A percentile compares a stretch with the other conserved stretches of the same genome.
Conservation (phyloP, 2,888 invertebrate species). For the Dryococelus australis region DNA sequence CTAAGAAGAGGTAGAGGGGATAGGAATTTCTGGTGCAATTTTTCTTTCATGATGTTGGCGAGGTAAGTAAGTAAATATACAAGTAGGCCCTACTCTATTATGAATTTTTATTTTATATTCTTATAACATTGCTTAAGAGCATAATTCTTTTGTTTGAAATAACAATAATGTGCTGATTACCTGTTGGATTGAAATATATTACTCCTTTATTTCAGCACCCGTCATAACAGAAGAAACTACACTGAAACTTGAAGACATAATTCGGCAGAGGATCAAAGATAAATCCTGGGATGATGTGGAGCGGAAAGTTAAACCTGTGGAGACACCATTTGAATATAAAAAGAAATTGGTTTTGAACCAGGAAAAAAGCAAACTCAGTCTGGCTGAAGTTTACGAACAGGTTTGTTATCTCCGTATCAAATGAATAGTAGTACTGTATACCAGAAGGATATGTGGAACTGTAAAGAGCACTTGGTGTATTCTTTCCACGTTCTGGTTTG, state of each 20-base stretch:
- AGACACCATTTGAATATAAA: constrained; percentile 83
- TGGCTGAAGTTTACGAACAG: constrained; percentile 93
- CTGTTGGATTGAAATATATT: constrained; percentile 27
- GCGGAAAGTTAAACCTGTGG: constrained; percentile 83
- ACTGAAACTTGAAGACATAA: constrained; percentile 85
- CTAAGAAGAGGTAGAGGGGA: too few species aligned
- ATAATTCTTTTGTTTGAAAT: too few species aligned
- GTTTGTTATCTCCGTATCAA: constrained; percentile 50
- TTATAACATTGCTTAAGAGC: background rate
- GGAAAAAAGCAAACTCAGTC: constrained; percentile 91
- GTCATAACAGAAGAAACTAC: constrained; percentile 93
- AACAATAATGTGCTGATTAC: background rate
- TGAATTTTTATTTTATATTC: background rate
- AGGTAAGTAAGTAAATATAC: too few species aligned
- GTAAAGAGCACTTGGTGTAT: too few species aligned
- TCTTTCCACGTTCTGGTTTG: too few species aligned
- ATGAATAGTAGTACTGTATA: too few species aligned
- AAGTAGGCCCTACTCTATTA: too few species aligned
- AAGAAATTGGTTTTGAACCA: constrained; percentile 89
- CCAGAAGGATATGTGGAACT: too few species aligned
- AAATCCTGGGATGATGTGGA: constrained; percentile 94
- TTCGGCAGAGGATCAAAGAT: constrained; percentile 91
- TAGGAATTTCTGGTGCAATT: too few species aligned
- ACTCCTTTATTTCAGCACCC: constrained; percentile 69
- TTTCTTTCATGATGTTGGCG: too few species aligned